Conservation (phyloP, 1,140 invertebrate genomes). For the Coboldia fuscipes region DNA sequence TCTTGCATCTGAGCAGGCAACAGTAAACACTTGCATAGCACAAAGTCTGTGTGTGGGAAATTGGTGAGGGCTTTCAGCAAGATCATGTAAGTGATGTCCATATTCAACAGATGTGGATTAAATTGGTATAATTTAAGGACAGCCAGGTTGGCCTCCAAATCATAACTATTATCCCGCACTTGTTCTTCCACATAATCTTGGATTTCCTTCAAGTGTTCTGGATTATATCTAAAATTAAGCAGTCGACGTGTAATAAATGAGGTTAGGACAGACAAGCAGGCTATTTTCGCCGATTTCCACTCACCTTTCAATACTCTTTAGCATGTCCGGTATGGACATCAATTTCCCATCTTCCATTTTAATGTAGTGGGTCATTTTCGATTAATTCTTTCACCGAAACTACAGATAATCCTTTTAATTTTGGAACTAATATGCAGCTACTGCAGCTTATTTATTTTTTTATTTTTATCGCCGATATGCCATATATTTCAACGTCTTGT, state of each 20-base stretch:
- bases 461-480: no score
- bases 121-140: slow-evolving; percentile 84
- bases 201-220: slow-evolving; percentile 70
- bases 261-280: background rate
- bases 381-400: no score
- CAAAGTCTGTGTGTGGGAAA: slow-evolving; percentile 91
- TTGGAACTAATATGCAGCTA: no score
- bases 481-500: no score
- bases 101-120: slow-evolving; percentile 73
- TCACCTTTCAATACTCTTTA: slow-evolving; percentile 55
- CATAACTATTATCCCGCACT: slow-evolving; percentile 81
- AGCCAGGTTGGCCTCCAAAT: slow-evolving; percentile 88
- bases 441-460: no score
- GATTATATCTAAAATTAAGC: slow-evolving; percentile 59
- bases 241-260: slow-evolving; percentile 9
- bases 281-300: slow-evolving; percentile 2
- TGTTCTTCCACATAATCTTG: slow-evolving; percentile 88
- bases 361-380: slow-evolving; percentile 14
- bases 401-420: no score
- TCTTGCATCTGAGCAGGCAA: slow-evolving; percentile 64
- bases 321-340: slow-evolving; percentile 39
- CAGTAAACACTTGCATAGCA: slow-evolving; percentile 86
- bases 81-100: slow-evolving; percentile 61
- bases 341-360: slow-evolving; percentile 42
- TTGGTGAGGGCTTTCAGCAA: slow-evolving; percentile 88